Evolutionary conservation across 2,113 vertebrate species (phyloP).

Genomic region (Forbesichthys papilliferus): DNA sequence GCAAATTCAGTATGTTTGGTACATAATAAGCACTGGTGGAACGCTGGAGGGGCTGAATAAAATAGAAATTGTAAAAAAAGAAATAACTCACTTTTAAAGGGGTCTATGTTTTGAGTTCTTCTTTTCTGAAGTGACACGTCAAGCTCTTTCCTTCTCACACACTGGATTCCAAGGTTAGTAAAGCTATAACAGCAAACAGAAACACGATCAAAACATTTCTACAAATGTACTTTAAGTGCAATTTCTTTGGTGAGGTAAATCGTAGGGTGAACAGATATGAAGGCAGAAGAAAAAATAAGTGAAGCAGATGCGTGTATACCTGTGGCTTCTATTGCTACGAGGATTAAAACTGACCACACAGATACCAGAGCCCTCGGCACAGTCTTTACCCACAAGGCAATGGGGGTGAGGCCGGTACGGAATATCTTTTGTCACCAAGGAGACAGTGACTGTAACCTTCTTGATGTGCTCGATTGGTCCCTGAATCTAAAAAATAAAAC

Average conservation of each 20-base stretch:
- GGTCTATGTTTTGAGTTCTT: constrained; percentile 86
- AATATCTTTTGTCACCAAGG: constrained; percentile 90
- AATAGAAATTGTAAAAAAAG: too few species aligned
- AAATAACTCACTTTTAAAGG: constrained; percentile 83
- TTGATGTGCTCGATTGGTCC: constrained; percentile 74
- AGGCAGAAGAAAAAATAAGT: neutral
- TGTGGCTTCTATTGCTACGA: constrained; percentile 79
- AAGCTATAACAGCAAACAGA: constrained; percentile 73
- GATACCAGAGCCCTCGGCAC: constrained; percentile 75
- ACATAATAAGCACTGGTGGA: too few species aligned
- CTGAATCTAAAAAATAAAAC: constrained; percentile 66
- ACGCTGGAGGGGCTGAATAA: too few species aligned
- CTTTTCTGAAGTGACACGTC: constrained; percentile 85
- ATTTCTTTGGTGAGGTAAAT: neutral
- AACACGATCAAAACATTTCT: neutral
- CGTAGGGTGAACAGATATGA: neutral
- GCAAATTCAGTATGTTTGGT: too few species aligned
- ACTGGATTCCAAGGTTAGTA: constrained; percentile 91
- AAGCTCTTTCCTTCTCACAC: constrained; percentile 89
- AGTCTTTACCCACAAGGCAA: constrained; percentile 94
- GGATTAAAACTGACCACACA: constrained; percentile 84
- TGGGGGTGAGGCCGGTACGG: constrained; percentile 92
- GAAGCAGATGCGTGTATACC: constrained; percentile 66
- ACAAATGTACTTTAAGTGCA: neutral
- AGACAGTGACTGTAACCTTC: constrained; percentile 82